Evolutionary conservation across 2,113 vertebrate species (phyloP), one percentile per base, ranked within the genome.

Genomic region (Prionailurus bengalensis): DNA sequence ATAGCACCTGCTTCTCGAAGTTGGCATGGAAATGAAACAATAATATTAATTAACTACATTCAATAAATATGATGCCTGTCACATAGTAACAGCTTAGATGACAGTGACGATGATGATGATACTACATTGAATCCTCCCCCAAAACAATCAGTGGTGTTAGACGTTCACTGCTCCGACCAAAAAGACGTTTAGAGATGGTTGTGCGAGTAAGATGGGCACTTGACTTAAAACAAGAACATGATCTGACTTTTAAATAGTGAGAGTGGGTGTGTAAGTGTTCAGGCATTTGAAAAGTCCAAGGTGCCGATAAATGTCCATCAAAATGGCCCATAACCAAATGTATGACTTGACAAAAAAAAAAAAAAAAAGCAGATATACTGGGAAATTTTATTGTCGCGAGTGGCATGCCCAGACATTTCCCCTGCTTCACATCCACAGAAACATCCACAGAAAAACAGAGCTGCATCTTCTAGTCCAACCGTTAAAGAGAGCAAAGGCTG

Each of bases 271-370:
- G 1, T 65, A 92, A 88, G 25, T 63, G 36, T 63, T 42, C 58
- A 95, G 45, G 61, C 42, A 79, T 63, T 93, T 87, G 33, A 88
- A 92, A 97, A 95, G n/a, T 23, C 55, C 45, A 82, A 84, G 45
- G 39, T 87, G 31, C 33, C 51, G 63, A 53, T n/a, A 87, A 86
- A 80, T 51, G 19, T 10, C 36, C 3, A 17, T 80, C 36, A 78
- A 74, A 71, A 68, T 53, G 45, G 23, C 48, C 25, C 23, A 36
- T 31, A 61, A 65, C 5, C n/a, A 96, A 91, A 73, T 33, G 15
- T n/a, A 17, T 82, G 15, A 85, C 55, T 80, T 81, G 23, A 68
- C 58, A 23, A 58, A 58, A 58, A 23, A 74, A 16, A 13, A 39
- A 3, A 61, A 79, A 90, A 86, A 21, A 80, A 48, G 25, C 16